These are phyloP conservation scores for Equus przewalskii DNA, from an alignment of 2,113 vertebrate genomes.

Conservation along the genomic window DNA sequence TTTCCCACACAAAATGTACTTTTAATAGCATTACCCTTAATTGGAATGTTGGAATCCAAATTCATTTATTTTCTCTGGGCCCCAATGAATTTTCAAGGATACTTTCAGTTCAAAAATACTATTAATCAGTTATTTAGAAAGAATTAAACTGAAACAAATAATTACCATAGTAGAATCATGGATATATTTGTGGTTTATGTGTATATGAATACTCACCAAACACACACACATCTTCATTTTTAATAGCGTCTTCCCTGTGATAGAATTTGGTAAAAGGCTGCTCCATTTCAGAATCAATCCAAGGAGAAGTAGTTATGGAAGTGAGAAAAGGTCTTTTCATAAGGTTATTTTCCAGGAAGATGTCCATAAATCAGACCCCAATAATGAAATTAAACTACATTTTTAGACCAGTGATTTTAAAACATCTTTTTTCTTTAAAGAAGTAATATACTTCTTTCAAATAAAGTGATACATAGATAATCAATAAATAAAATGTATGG, in stretches of 20 bases:
- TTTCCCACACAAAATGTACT: not conserved
- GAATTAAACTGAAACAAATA: not conserved
- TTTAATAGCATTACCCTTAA: not conserved
- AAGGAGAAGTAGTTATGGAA: not conserved
- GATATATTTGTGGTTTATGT: not conserved
- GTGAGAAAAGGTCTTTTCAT: not conserved
- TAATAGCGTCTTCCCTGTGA: not conserved
- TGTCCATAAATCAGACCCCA: not conserved
- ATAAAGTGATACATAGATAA: not conserved
- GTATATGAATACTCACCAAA: not conserved
- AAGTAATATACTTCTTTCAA: not conserved
- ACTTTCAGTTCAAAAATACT: not conserved
- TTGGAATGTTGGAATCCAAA: not conserved
- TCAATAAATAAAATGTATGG: not conserved
- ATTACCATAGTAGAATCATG: not conserved
- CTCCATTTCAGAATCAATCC: not conserved
- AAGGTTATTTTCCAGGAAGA: slow-evolving; percentile 28
- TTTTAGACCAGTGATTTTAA: not conserved
- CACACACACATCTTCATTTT: not conserved
- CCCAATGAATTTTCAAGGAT: not conserved
- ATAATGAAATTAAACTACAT: not conserved
- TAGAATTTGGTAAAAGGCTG: not conserved
- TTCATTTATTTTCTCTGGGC: not conserved
- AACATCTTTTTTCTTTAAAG: not conserved
- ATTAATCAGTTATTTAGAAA: not conserved